Conservation (phyloP, 2,113 vertebrate species). For the Podilymbus podiceps region DNA sequence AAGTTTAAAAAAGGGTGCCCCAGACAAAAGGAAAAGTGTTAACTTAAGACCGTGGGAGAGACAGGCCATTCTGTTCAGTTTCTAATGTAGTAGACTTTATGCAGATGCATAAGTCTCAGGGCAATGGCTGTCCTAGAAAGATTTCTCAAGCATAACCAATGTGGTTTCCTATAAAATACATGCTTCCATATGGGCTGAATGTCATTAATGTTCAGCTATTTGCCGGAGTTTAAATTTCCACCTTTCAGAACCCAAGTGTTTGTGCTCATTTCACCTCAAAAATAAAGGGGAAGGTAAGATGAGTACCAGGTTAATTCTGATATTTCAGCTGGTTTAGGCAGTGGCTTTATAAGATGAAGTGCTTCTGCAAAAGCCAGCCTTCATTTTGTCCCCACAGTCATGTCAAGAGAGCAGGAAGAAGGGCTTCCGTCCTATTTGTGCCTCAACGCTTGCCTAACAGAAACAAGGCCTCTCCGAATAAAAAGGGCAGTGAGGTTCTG, state of each 20-base stretch:
- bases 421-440: not conserved
- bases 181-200: not conserved
- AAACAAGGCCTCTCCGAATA: not conserved
- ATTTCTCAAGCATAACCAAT: constrained; percentile 36
- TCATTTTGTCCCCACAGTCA: not conserved
- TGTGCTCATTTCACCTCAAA: not conserved
- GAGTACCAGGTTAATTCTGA: not conserved
- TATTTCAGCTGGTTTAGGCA: not conserved
- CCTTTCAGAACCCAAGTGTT: not conserved
- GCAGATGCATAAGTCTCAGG: constrained; percentile 60
- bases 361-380: not conserved
- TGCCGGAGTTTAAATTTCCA: not conserved
- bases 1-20: constrained; percentile 76
- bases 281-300: not conserved
- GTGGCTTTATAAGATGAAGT: not conserved
- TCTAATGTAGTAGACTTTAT: constrained; percentile 64
- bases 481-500: not conserved
- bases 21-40: constrained; percentile 72
- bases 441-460: not conserved
- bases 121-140: constrained; percentile 35
- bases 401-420: not conserved
- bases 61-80: constrained; percentile 33
- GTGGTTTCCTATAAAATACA: constrained; percentile 24
- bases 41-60: constrained; percentile 77
- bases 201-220: not conserved